Percentiles rank a stretch among this genome's conserved stretches.
These are phyloP conservation scores for Melanotaenia pygmaea DNA, from an alignment of 2,797 vertebrate species.

Conservation along the genomic window DNA sequence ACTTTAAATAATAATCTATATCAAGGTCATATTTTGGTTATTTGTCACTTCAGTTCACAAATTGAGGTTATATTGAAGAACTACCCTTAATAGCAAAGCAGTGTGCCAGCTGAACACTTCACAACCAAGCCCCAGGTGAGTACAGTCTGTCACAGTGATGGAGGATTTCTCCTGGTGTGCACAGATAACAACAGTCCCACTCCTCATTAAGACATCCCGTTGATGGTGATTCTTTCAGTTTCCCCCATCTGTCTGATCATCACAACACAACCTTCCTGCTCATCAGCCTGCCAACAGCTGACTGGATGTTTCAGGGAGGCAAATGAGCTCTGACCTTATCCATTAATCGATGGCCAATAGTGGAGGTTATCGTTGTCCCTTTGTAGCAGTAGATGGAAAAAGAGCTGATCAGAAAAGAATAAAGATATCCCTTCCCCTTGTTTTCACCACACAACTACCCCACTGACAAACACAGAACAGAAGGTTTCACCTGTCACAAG, in stretches of 20 bases:
- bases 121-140: constrained; percentile 36
- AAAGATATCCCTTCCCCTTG: constrained; percentile 17
- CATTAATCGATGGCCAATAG: constrained; percentile 66
- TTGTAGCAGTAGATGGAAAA: constrained; percentile 18
- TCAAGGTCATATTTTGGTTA: neutral
- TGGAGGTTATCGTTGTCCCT: constrained; percentile 51
- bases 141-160: constrained; percentile 48
- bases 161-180: constrained; percentile 49
- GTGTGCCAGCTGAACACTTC: constrained; percentile 1
- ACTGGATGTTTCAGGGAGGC: constrained; percentile 68
- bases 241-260: constrained; percentile 51
- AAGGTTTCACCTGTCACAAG: too few relatives aligned
- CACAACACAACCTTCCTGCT: constrained; percentile 41
- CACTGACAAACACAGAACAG: constrained; percentile 11
- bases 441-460: constrained; percentile 21
- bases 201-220: constrained; percentile 36
- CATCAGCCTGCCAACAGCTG: constrained; percentile 40
- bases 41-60: neutral
- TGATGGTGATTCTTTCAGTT: constrained; percentile 15
- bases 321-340: constrained; percentile 69
- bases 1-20: constrained; percentile 12
- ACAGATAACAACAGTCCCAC: constrained; percentile 51
- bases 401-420: too few relatives aligned
- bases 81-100: constrained; percentile 6
- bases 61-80: constrained; percentile 19